Base-by-base conservation (phyloP, 2,797 vertebrate genomes). In the Zenarchopterus dispar region DNA sequence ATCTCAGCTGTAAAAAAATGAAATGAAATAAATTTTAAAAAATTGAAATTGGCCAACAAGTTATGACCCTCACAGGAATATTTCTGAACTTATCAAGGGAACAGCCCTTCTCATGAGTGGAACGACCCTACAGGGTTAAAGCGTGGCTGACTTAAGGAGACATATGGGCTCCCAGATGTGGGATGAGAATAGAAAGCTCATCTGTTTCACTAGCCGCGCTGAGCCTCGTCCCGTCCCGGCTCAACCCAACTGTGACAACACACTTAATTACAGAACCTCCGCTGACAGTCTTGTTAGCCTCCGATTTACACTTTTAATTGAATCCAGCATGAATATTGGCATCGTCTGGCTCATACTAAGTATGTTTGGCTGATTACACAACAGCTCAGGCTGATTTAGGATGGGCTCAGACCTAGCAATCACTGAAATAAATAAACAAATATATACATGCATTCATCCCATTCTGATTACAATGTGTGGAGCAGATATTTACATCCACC, bases 241-340 rank as follows among this genome's bases (percentile, higher is more conserved):
- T 86, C 85, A 80, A 63, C 65, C 66, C 70, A 46, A 76, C 85
- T 86, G 86, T 88, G 84, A 89, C 87, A 82, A 77, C 74, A 74
- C 73, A 73, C 83, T 75, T 89, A 85, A 90, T 90, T 86, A 88
- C 73, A n/a, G 22, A 86, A 56, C 64, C 77, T 58, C 78, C 16
- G 77, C 80, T 67, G 79, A 77, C 78, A 82, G 36, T 82, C 88
- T 88, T 48, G 84, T 91, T 90, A 90, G 78, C 86, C 26, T 78
- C 77, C 56, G 36, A 87, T 89, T 89, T 86, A 82, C 70, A 68
- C 80, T 82, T 86, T 85, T 82, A 89, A 77, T 89, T 85, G 71
- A 81, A 88, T 88, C 78, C 77, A 70, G 84, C 56, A 50, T 69
- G 33, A 36, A 36, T 36, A 78, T 83, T 82, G 3, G 57, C 80